Conservation (phyloP, 2,797 vertebrate genomes). For the Schizothorax lantsangensis region DNA sequence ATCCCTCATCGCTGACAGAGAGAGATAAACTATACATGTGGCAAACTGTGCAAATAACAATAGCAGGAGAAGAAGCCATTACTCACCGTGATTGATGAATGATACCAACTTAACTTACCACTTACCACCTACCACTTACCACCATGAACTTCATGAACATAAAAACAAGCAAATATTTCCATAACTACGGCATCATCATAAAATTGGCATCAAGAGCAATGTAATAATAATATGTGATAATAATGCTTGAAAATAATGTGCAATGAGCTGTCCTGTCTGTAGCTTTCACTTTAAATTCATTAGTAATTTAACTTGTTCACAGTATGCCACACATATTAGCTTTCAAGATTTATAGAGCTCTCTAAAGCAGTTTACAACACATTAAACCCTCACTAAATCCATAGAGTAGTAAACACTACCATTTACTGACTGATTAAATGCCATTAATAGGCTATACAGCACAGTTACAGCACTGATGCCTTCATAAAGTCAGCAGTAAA, state of each 20-base stretch:
- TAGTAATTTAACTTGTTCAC: slow-evolving; percentile 22
- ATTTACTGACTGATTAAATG: slow-evolving; percentile 34
- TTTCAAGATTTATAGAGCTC: slow-evolving; percentile 25
- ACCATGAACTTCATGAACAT: neutral
- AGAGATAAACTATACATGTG: no score
- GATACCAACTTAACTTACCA: no score
- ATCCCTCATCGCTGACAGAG: no score
- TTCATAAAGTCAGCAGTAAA: slow-evolving; percentile 36
- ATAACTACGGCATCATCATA: neutral
- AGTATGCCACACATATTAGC: slow-evolving; percentile 1
- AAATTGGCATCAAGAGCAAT: neutral
- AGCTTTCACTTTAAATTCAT: neutral
- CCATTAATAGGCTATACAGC: slow-evolving; percentile 29
- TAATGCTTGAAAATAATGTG: neutral
- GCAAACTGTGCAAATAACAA: no score
- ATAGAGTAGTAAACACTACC: slow-evolving; percentile 43
- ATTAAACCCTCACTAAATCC: slow-evolving; percentile 41
- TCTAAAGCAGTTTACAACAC: slow-evolving; percentile 44
- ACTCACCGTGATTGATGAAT: no score
- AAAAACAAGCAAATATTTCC: neutral
- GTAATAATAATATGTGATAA: neutral
- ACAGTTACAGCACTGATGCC: neutral
- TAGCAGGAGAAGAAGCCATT: no score
- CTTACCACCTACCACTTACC: no score
- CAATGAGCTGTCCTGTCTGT: neutral